Evolutionary conservation across 2,797 vertebrate genomes (phyloP).

Genomic region (Danio choprae): DNA sequence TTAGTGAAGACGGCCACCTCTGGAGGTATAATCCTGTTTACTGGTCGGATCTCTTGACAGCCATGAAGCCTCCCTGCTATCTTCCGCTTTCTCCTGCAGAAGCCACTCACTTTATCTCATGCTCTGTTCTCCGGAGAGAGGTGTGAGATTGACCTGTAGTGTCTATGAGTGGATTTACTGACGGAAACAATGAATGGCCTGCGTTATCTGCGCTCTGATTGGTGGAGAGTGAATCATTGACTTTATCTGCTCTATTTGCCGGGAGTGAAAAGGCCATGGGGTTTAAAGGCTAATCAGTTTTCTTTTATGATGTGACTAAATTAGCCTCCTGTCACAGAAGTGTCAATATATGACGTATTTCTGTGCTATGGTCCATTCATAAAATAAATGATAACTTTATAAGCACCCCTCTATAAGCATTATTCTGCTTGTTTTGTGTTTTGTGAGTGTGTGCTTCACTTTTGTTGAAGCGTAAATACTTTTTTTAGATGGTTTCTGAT

Average conservation of each 20-base stretch:
- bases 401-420: too few species aligned
- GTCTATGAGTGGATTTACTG: constrained; percentile 42
- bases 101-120: constrained; percentile 33
- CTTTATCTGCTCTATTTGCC: constrained; percentile 15
- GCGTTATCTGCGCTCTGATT: constrained; percentile 51
- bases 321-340: background rate
- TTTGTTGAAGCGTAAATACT: too few species aligned
- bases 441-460: too few species aligned
- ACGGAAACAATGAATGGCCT: constrained; percentile 56
- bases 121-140: constrained; percentile 15
- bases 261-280: background rate
- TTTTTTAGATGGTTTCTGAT: too few species aligned
- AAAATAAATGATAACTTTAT: too few species aligned
- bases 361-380: background rate
- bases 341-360: background rate
- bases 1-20: background rate
- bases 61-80: constrained; percentile 2
- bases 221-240: constrained; percentile 1
- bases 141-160: constrained; percentile 37
- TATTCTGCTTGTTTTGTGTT: too few species aligned
- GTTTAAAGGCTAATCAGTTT: background rate
- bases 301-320: background rate
- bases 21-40: constrained; percentile 41
- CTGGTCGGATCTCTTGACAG: constrained; percentile 22
- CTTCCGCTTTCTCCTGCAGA: background rate